Evolutionary conservation across 2,113 vertebrate genomes (phyloP).

Genomic region (Alethe diademata): DNA sequence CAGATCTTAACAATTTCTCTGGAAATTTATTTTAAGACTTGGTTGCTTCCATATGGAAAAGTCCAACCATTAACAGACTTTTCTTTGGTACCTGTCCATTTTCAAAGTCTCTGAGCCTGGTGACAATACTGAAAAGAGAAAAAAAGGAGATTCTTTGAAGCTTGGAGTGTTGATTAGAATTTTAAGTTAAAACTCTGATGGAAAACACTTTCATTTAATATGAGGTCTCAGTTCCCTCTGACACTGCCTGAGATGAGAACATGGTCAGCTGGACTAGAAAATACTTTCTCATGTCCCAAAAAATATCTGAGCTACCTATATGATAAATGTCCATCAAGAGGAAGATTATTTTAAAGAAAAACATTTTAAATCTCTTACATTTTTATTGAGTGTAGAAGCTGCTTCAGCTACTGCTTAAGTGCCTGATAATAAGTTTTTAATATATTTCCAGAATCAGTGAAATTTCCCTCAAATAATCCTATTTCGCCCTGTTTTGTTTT

Average conservation of each 20-base stretch:
- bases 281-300: neutral
- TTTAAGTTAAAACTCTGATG: neutral
- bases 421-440: neutral
- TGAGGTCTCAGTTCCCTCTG: neutral
- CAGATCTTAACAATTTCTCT: neutral
- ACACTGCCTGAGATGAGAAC: neutral
- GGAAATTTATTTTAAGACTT: neutral
- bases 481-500: neutral
- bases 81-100: neutral
- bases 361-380: neutral
- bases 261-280: neutral
- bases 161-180: neutral
- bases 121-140: neutral
- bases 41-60: neutral
- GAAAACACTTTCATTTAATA: neutral
- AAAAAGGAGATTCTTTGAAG: fast-evolving
- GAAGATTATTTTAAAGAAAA: neutral
- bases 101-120: neutral
- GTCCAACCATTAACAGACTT: neutral
- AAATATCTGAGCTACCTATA: neutral
- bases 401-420: neutral
- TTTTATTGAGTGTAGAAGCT: neutral
- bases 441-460: neutral
- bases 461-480: neutral
- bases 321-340: neutral